Percentiles rank a stretch among this genome's conserved stretches.
Evolutionary conservation across 2,888 invertebrate species (phyloP).

Genomic region (Zele albiditarsus): DNA sequence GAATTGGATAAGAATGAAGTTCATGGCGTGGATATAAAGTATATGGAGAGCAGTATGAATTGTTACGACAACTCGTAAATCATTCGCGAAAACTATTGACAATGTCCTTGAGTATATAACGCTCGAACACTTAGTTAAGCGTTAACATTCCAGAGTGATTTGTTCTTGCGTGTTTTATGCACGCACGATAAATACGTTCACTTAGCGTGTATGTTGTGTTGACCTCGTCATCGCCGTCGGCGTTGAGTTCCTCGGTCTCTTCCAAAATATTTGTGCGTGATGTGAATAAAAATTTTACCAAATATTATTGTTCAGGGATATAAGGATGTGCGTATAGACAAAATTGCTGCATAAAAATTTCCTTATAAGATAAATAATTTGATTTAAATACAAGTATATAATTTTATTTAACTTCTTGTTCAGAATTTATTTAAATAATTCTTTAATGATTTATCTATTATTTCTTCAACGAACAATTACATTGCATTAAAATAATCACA

Average conservation of each 20-base stretch:
- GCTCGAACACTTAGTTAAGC: constrained; percentile 37
- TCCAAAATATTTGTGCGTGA: background rate
- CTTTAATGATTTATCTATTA: too few species aligned
- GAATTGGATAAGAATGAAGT: background rate
- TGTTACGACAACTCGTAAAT: background rate
- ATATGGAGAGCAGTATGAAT: background rate
- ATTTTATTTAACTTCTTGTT: background rate
- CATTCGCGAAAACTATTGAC: constrained; percentile 20
- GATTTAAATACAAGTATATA: background rate
- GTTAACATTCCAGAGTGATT: constrained; percentile 51
- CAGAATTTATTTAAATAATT: background rate
- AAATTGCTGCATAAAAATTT: background rate
- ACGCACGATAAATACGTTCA: constrained; percentile 14
- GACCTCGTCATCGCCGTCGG: constrained; percentile 10
- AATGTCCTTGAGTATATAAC: constrained; percentile 46
- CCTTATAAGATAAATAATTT: background rate
- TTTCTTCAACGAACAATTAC: too few species aligned
- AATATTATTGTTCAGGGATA: background rate
- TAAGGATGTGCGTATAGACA: background rate
- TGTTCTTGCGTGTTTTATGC: constrained; percentile 32
- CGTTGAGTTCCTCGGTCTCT: constrained; percentile 10
- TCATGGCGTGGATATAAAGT: background rate
- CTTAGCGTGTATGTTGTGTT: constrained; percentile 1
- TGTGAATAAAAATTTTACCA: background rate
- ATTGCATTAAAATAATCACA: background rate